Evolutionary conservation across 2,113 vertebrate species (phyloP), one percentile per base, ranked within the genome.

Genomic region (Cynoglossus semilaevis): DNA sequence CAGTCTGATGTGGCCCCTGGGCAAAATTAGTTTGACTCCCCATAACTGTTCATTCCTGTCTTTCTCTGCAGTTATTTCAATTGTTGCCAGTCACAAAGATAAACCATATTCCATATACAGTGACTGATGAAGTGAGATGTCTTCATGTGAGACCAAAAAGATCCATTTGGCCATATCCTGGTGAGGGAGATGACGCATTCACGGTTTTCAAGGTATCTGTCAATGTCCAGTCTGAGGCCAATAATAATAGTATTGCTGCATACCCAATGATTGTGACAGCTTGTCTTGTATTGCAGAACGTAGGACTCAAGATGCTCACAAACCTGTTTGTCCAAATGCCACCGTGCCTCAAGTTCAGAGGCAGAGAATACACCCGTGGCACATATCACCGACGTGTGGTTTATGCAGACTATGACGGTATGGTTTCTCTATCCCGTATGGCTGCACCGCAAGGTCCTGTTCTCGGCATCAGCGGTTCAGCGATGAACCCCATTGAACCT

Each of bases 271-370:
- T 35, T 22, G 4, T 29, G 14, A 11, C 14, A 14, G 4, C 8
- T 69, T 13, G 58, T 53, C 7, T 60, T 68, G 19, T 15, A 35
- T 84, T 71, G 55, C 64, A 96, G 94, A 59, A 18, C n/a, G 67
- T 91, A 48, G 93, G 94, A 49, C 62, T 96, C 76, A 94, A 95
- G 73, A 79, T 88, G 64, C 80, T 57, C 9, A 89, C 88, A 43
- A 89, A 90, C 67, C 11, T 89, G 47, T 0, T 58, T 2, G 42
- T 80, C 7, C 22, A 11, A 53, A 0, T 58, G 2, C 81, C 85
- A 2, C 6, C 70, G 1, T 88, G 85, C 15, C 19, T 87, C 9
- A 16, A 1, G 0, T 80, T 50, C 36, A 74, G 14, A 51, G 84
- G 82, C 61, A 58, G n/a, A 64, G 11, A 71, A 6, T 85, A 84